Percentiles rank a stretch among this genome's conserved stretches.
Evolutionary conservation across 2,797 vertebrate genomes (phyloP).

Genomic region (Furcifer pardalis): DNA sequence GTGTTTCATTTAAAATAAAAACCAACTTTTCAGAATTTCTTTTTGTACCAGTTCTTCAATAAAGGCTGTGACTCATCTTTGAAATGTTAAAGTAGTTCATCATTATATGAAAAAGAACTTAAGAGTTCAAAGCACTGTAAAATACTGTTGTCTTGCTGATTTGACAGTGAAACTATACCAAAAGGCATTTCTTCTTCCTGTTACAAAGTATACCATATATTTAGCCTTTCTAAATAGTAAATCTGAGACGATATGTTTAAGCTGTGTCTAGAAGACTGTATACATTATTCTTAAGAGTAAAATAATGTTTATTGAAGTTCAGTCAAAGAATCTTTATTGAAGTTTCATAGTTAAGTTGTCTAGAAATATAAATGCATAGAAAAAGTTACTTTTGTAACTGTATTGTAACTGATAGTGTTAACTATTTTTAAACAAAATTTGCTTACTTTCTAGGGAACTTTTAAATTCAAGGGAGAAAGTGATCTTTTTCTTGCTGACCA

Average conservation of each 20-base stretch:
- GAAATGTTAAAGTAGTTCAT: not conserved
- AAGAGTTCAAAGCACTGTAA: not conserved
- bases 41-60: not conserved
- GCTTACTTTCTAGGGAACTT: conserved; percentile 84
- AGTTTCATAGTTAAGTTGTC: not conserved
- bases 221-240: not conserved
- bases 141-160: not conserved
- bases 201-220: too few relatives aligned
- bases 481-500: conserved; percentile 95
- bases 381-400: not conserved
- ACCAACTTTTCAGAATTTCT: not conserved
- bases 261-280: not conserved
- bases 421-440: not conserved
- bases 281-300: not conserved
- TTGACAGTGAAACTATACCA: not conserved
- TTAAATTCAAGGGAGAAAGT: conserved; percentile 98
- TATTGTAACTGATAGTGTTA: not conserved
- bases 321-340: not conserved
- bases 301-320: too few relatives aligned
- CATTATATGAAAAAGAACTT: not conserved
- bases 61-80: not conserved
- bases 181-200: not conserved
- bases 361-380: not conserved
- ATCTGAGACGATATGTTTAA: not conserved
- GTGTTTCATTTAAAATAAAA: not conserved